These are phyloP conservation scores for Epinephelus awoara DNA, from an alignment of 2,797 vertebrate genomes.

Conservation along the genomic window DNA sequence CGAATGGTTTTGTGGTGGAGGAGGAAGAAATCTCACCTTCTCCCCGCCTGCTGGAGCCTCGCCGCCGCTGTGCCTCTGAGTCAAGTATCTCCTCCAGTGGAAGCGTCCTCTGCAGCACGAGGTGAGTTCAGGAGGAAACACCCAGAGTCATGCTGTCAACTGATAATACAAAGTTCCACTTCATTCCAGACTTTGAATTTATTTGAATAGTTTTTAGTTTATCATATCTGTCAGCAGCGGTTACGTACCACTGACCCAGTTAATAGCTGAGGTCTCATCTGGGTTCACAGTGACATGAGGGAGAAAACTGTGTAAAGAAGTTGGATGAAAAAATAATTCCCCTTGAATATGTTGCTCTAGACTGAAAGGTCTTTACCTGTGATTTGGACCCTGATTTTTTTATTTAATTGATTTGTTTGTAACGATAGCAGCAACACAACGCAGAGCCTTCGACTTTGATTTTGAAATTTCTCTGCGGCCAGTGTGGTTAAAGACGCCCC, in stretches of 20 bases:
- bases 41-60: slow-evolving; percentile 90
- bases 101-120: slow-evolving; percentile 89
- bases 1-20: slow-evolving; percentile 92
- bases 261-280: not conserved
- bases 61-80: slow-evolving; percentile 96
- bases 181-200: too few relatives aligned
- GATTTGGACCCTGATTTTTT: not conserved
- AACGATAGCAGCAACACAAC: too few relatives aligned
- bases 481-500: too few relatives aligned
- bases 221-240: not conserved
- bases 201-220: not conserved
- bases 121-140: slow-evolving; percentile 74
- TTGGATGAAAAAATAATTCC: not conserved
- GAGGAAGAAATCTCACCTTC: slow-evolving; percentile 82
- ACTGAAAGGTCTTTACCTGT: not conserved
- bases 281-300: not conserved
- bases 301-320: not conserved
- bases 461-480: too few relatives aligned
- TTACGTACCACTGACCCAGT: not conserved
- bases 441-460: not conserved
- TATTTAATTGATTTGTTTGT: not conserved
- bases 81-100: slow-evolving; percentile 96
- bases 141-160: not conserved
- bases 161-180: not conserved
- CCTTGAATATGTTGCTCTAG: not conserved